Conservation (phyloP, 2,888 invertebrate species). For the Dyspetes luteomarginatus region DNA sequence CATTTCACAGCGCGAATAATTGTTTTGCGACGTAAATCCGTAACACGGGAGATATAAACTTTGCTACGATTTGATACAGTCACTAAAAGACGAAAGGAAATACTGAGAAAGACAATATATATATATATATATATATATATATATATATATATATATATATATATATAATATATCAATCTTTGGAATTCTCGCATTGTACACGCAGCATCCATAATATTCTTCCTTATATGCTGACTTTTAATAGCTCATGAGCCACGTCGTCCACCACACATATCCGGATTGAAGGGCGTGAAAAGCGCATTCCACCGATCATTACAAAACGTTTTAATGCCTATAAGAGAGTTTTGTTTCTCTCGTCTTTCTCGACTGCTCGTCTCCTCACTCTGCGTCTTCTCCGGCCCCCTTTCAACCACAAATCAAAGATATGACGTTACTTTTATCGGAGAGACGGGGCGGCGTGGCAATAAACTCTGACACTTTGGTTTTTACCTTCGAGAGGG, state of each 20-base stretch:
- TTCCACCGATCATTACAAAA: conserved; percentile 75
- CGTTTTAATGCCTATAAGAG: conserved; percentile 60
- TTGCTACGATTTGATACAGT: conserved; percentile 60
- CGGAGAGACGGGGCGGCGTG: conserved; percentile 72
- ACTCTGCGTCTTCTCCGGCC: conserved; percentile 65
- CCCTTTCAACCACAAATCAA: conserved; percentile 77
- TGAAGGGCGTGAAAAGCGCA: conserved; percentile 80
- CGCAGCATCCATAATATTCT: conserved; percentile 38
- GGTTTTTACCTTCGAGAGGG: conserved; percentile 55
- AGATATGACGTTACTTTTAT: conserved; percentile 74
- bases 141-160: conserved; percentile 56
- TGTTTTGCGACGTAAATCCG: conserved; percentile 57
- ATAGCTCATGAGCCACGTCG: conserved; percentile 53
- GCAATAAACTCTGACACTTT: conserved; percentile 46
- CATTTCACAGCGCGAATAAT: conserved; percentile 56
- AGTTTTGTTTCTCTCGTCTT: conserved; percentile 44
- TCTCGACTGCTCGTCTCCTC: conserved; percentile 61
- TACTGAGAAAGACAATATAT: conserved; percentile 31
- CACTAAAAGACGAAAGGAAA: conserved; percentile 43
- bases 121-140: conserved; percentile 51
- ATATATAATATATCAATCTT: conserved; percentile 40
- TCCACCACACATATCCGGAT: conserved; percentile 70
- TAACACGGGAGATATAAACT: conserved; percentile 51
- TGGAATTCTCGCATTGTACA: conserved; percentile 44
- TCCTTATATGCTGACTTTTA: conserved; percentile 48